Conservation (phyloP, 2,888 invertebrate genomes). For the Lydus trimaculatus region DNA sequence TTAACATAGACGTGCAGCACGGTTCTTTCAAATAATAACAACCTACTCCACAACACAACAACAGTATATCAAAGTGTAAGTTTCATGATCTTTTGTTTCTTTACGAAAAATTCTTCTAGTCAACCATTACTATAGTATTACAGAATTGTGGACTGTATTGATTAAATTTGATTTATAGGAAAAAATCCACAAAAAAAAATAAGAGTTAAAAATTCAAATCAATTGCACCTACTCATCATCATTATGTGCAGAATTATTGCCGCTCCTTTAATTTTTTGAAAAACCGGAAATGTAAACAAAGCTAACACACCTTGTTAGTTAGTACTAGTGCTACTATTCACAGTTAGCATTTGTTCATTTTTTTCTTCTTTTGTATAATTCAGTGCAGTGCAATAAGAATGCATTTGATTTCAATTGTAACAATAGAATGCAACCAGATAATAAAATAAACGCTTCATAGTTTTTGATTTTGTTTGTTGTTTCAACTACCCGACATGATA, state of each 20-base stretch:
- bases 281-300: neutral
- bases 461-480: neutral
- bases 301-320: neutral
- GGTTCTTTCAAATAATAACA: slow-evolving; percentile 9
- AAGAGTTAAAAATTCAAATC: neutral
- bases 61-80: slow-evolving; percentile 6
- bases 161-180: neutral
- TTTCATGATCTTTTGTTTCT: slow-evolving; percentile 2
- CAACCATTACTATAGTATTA: neutral
- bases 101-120: neutral
- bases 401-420: no score
- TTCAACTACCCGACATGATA: neutral
- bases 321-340: neutral
- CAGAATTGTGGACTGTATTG: neutral
- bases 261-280: neutral
- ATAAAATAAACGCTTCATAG: no score
- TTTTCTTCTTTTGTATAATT: no score
- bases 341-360: neutral
- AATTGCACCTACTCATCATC: no score
- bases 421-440: no score
- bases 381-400: no score
- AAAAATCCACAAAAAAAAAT: neutral
- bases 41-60: slow-evolving; percentile 1
- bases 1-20: slow-evolving; percentile 9
- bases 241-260: no score